A percentile compares a stretch with the other conserved stretches of the same genome.
These are phyloP conservation scores for Aix galericulata DNA, from an alignment of 2,113 vertebrate genomes.

Conservation along the genomic window DNA sequence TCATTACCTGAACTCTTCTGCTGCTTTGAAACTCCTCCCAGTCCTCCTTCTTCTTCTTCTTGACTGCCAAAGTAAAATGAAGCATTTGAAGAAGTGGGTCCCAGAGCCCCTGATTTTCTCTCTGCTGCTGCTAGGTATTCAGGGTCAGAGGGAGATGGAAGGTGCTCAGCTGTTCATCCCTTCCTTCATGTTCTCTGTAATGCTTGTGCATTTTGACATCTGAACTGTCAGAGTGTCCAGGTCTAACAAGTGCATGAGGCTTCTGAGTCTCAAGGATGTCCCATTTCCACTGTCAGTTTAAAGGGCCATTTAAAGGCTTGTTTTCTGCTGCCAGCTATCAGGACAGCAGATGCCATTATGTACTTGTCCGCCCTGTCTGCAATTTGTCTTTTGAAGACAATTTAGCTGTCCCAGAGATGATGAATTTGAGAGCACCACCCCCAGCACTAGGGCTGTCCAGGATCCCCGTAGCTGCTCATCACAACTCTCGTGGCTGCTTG, in stretches of 20 bases:
- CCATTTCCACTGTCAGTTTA: neutral
- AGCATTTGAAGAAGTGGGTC: neutral
- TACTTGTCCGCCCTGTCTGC: neutral
- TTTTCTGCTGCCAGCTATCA: neutral
- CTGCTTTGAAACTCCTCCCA: neutral
- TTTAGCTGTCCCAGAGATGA: neutral
- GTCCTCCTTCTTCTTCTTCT: rapidly evolving
- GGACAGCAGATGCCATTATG: neutral
- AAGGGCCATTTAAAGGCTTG: neutral
- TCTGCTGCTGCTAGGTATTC: neutral
- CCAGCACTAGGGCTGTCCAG: neutral
- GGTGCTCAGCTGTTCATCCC: neutral
- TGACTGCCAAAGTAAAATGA: neutral
- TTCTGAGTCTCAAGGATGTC: neutral
- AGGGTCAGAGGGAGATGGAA: neutral
- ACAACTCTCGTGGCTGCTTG: neutral
- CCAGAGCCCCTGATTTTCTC: neutral
- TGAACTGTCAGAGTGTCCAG: neutral
- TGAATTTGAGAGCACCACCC: neutral
- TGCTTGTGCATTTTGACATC: neutral
- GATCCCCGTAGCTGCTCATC: neutral
- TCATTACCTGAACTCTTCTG: neutral
- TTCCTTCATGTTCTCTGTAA: neutral
- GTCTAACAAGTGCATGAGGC: neutral
- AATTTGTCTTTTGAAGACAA: neutral